phyloP scores from a whole-genome alignment of 2,797 vertebrate species.

The Trachurus trachurus region DNA sequence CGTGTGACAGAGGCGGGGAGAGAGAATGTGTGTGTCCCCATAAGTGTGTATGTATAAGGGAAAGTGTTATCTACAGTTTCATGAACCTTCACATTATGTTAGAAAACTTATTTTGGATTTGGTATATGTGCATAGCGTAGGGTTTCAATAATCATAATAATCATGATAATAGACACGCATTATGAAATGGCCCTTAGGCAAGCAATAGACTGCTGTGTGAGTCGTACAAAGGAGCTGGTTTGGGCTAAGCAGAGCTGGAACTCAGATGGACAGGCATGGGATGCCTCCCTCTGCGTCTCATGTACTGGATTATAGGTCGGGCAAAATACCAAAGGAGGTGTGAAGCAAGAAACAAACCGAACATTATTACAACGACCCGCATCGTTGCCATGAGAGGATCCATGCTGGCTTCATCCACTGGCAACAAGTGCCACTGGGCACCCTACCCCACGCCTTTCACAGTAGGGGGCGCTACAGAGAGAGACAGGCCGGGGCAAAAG shows the following conservation, averaged over 20 bases:
- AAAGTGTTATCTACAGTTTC: constrained; percentile 46
- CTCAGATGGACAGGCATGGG: constrained; percentile 84
- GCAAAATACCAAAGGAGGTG: constrained; percentile 83
- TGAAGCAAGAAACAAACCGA: constrained; percentile 85
- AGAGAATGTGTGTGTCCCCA: constrained; percentile 45
- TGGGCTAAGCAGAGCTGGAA: constrained; percentile 76
- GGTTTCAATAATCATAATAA: constrained; percentile 52
- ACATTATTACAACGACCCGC: constrained; percentile 84
- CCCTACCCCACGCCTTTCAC: constrained; percentile 88
- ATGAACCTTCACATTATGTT: constrained; percentile 20
- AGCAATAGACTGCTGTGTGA: constrained; percentile 70
- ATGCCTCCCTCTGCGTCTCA: constrained; percentile 84
- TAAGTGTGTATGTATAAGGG: constrained; percentile 19
- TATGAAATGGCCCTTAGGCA: constrained; percentile 68
- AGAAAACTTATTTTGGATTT: constrained; percentile 30
- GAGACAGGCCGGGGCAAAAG: constrained; percentile 80
- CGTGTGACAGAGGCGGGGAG: constrained; percentile 49
- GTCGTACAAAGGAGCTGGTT: constrained; percentile 75
- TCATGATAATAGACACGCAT: constrained; percentile 62
- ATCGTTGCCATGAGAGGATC: constrained; percentile 84
- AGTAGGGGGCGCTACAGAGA: constrained; percentile 88
- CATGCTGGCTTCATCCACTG: constrained; percentile 84
- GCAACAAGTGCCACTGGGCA: constrained; percentile 86
- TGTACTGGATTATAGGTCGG: constrained; percentile 83
- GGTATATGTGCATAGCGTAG: constrained; percentile 17